These are phyloP conservation scores for Cliona cf. orientalis DNA, from an alignment of 37 sponge, comb jelly and placozoan genomes.

Conservation along the genomic window DNA sequence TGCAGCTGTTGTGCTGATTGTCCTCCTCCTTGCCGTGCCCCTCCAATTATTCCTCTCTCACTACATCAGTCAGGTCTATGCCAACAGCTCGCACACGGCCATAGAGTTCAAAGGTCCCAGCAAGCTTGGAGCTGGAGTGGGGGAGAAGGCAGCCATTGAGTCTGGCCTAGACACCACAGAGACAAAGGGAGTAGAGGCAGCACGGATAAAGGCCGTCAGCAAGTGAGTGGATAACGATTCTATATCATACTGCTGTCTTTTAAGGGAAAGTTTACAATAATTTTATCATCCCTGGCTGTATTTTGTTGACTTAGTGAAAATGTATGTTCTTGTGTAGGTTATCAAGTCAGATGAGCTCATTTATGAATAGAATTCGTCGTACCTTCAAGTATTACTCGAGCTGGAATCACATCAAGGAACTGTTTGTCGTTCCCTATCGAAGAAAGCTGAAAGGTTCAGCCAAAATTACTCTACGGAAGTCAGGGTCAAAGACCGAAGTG, in stretches of 20 bases:
- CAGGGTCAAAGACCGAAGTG: neutral
- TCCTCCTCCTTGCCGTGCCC: constrained; percentile 65
- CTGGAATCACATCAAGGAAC: constrained; percentile 50
- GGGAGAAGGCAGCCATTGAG: neutral
- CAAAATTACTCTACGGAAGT: neutral
- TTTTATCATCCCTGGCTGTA: too few relatives aligned
- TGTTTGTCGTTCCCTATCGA: constrained; percentile 45
- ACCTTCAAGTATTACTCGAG: constrained; percentile 41
- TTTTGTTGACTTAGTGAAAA: too few relatives aligned
- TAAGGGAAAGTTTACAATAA: neutral
- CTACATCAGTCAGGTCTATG: constrained; percentile 23
- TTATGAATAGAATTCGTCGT: too few relatives aligned
- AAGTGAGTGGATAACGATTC: constrained; percentile 14
- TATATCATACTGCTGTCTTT: neutral
- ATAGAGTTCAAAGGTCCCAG: neutral
- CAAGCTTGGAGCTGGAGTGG: neutral
- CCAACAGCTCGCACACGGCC: neutral
- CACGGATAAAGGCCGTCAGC: neutral
- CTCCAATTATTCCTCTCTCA: constrained; percentile 59
- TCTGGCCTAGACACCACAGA: neutral
- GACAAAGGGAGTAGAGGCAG: neutral
- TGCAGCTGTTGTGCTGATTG: constrained; percentile 44
- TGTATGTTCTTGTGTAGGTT: too few relatives aligned
- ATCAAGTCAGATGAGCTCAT: too few relatives aligned
- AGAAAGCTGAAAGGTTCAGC: neutral